Conservation (phyloP, 2,888 invertebrate genomes). For the Crepidodera aurea region DNA sequence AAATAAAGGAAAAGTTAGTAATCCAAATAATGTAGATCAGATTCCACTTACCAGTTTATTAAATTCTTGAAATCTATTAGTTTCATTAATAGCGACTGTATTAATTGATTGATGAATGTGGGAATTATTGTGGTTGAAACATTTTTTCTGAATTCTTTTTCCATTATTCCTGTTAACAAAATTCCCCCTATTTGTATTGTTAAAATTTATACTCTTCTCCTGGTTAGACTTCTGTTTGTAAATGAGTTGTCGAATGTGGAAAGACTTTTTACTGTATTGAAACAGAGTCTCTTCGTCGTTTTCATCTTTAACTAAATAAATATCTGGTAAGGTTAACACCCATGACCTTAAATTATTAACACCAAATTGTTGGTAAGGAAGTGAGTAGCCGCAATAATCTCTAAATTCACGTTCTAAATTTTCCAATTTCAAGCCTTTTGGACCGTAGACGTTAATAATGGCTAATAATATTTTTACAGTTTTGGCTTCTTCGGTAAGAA, state of each 20-base stretch:
- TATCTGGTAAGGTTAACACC: constrained; percentile 47
- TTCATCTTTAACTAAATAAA: constrained; percentile 46
- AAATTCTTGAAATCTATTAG: constrained; percentile 45
- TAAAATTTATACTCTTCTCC: not conserved
- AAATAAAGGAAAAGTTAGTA: too few species aligned
- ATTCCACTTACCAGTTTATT: constrained; percentile 48
- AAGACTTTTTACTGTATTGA: constrained; percentile 48
- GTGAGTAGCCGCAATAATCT: constrained; percentile 44
- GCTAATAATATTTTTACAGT: constrained; percentile 44
- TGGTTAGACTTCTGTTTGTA: constrained; percentile 43
- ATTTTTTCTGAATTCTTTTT: constrained; percentile 27
- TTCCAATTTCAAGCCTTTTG: constrained; percentile 46
- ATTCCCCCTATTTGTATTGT: too few species aligned
- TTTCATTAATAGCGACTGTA: constrained; percentile 38
- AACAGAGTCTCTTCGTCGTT: constrained; percentile 46
- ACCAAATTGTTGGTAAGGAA: constrained; percentile 50
- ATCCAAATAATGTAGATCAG: too few species aligned
- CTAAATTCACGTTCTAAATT: constrained; percentile 46
- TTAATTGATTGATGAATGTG: constrained; percentile 47
- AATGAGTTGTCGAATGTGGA: constrained; percentile 48
- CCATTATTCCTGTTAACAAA: too few species aligned
- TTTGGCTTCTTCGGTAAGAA: constrained; percentile 30
- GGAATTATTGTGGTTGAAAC: constrained; percentile 35
- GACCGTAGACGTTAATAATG: constrained; percentile 46
- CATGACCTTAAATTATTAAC: constrained; percentile 44